Percentiles rank a stretch among this genome's conserved stretches.
Conservation (phyloP, 2,113 vertebrate genomes). For the Tylochromis polylepis region DNA sequence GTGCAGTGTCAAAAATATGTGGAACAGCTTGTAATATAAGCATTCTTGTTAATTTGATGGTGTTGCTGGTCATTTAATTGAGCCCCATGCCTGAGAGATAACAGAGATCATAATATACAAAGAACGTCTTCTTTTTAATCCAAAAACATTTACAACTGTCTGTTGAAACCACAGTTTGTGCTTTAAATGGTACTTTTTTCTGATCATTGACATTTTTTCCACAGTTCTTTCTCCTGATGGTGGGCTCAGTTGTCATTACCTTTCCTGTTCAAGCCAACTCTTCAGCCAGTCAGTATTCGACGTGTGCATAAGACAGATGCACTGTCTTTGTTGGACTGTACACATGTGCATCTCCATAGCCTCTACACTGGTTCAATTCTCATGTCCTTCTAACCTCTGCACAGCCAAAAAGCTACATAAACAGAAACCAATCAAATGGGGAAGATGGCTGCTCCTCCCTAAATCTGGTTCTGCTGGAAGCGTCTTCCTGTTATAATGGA, state of each 20-base stretch:
- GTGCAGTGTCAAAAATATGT: rapidly evolving
- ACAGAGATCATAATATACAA: background rate
- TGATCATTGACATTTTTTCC: background rate
- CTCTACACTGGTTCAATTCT: background rate
- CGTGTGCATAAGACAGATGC: rapidly evolving
- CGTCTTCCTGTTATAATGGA: background rate
- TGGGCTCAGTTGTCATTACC: background rate
- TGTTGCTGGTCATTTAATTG: background rate
- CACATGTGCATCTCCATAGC: background rate
- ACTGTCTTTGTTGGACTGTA: rapidly evolving
- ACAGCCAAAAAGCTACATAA: background rate
- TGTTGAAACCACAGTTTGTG: no score
- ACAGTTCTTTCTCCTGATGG: background rate
- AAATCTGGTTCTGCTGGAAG: background rate
- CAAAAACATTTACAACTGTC: no score
- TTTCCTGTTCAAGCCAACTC: background rate
- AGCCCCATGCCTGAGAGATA: background rate
- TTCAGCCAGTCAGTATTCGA: background rate
- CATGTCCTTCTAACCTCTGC: background rate
- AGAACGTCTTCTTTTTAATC: background rate
- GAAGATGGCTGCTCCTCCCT: background rate
- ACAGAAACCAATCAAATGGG: background rate
- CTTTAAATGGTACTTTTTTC: no score
- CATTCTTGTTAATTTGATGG: background rate
- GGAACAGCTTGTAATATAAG: background rate